Evolutionary conservation across 2,888 invertebrate species (phyloP), one percentile per base, ranked within the genome.

Genomic region (Caenorhabditis sp.): DNA sequence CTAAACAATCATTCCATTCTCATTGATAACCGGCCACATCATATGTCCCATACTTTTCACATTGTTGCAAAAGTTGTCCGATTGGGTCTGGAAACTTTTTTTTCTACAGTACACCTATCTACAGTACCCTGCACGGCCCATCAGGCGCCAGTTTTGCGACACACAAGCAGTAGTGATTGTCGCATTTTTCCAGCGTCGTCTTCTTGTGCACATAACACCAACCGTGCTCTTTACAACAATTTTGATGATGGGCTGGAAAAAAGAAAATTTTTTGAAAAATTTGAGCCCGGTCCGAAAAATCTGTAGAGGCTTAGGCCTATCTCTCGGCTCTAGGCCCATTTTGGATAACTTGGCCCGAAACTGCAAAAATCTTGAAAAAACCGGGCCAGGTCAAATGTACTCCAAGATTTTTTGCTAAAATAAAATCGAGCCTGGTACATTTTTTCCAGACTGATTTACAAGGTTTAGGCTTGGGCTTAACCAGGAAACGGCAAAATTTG

Each of bases 51-150:
- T 21, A 24, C 58, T 66, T 37, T 66, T 69, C 5, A 74, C 74
- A 37, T 63, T 74, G 50, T 62, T 66, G 58, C 74, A 74, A 57
- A 74, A 74, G 49, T 69, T 64, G 51, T 74, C 74, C 6, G 69
- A 62, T 24, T 74, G 74, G 14, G 53, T 66, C 74, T 74, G 69
- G 14, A 69, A 58, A 5, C 1, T 0, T 21, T 43, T 49, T 23
- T 17, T 1, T 14, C n/a, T 12, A 8, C 14, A 19, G 17, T 3
- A 6, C 43, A 17, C 6, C 10, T 23, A 10, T 0, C 21, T n/a
- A 23, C 14, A 36, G 10, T 53, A 73, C 73, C 62, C 68, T 73
- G 63, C 69, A 73, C n/a, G 60, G 23, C 27, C 73, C 73, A 17
- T 62, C 55, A 6, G 66, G 65, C 5, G 73, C 65, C 26, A 73